Conservation (phyloP, 2,888 invertebrate species). For the Temnothorax rugatulus region DNA sequence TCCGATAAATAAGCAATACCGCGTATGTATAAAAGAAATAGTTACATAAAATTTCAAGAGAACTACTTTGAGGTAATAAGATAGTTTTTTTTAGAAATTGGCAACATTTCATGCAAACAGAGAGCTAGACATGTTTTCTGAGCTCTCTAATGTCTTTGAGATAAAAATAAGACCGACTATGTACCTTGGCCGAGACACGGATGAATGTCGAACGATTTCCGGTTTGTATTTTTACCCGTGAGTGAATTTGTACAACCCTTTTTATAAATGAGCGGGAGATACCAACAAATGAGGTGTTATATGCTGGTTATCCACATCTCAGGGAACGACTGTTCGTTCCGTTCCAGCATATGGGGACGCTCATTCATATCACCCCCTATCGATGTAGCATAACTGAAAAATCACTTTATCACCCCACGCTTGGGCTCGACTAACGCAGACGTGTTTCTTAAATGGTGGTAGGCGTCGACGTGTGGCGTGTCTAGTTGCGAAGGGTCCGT, state of each 20-base stretch:
- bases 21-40: not conserved
- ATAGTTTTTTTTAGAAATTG: not conserved
- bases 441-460: conserved; percentile 63
- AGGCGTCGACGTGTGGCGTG: conserved; percentile 66
- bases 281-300: conserved; percentile 77
- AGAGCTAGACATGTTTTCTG: not conserved
- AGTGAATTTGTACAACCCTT: conserved; percentile 73
- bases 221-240: conserved; percentile 75
- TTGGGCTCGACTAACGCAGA: conserved; percentile 61
- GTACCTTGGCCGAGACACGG: conserved; percentile 12
- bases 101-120: not conserved
- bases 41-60: not conserved
- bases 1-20: not conserved
- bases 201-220: conserved; percentile 67
- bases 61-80: not conserved
- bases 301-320: conserved; percentile 67
- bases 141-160: not conserved
- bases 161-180: conserved; percentile 23
- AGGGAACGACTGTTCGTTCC: conserved; percentile 68
- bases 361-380: conserved; percentile 74
- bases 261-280: conserved; percentile 74
- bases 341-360: conserved; percentile 64
- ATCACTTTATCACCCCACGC: conserved; percentile 77
- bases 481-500: conserved; percentile 57
- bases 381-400: conserved; percentile 77